phyloP scores from a whole-genome alignment of 2,113 vertebrate genomes.

The Anguilla rostrata region DNA sequence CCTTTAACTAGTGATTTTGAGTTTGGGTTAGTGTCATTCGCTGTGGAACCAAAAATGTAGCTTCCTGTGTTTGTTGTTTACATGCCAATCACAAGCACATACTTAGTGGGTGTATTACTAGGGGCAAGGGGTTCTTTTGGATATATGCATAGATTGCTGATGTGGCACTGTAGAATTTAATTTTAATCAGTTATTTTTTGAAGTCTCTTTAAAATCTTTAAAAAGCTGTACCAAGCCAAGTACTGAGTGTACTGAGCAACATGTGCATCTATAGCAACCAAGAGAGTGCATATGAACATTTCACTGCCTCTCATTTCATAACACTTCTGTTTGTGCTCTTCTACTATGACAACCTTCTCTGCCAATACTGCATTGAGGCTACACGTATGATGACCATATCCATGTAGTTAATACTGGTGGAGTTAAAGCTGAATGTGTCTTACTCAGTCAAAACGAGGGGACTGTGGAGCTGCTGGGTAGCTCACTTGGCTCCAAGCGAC shows the following conservation, averaged over 20 bases:
- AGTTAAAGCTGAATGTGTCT: neutral
- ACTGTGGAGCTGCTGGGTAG: too few relatives aligned
- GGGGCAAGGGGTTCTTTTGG: neutral
- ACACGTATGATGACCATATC: neutral
- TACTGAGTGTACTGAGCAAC: neutral
- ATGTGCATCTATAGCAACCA: neutral
- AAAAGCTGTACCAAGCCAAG: neutral
- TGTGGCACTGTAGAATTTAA: neutral
- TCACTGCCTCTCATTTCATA: neutral
- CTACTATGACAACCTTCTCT: neutral
- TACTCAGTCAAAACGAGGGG: neutral
- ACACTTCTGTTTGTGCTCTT: neutral
- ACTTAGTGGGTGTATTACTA: neutral
- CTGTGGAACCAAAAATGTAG: neutral
- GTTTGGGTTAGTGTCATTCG: neutral
- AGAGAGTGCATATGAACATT: neutral
- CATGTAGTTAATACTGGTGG: neutral
- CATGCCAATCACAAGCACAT: neutral
- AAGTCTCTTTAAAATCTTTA: neutral
- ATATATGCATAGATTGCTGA: neutral
- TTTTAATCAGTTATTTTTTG: neutral
- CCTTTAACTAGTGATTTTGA: neutral
- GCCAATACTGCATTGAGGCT: neutral
- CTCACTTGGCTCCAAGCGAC: too few relatives aligned
- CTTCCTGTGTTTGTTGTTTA: neutral